A percentile compares a stretch with the other conserved stretches of the same genome.
phyloP scores from a whole-genome alignment of 2,113 vertebrate species.

The Gorsachius goisagi region DNA sequence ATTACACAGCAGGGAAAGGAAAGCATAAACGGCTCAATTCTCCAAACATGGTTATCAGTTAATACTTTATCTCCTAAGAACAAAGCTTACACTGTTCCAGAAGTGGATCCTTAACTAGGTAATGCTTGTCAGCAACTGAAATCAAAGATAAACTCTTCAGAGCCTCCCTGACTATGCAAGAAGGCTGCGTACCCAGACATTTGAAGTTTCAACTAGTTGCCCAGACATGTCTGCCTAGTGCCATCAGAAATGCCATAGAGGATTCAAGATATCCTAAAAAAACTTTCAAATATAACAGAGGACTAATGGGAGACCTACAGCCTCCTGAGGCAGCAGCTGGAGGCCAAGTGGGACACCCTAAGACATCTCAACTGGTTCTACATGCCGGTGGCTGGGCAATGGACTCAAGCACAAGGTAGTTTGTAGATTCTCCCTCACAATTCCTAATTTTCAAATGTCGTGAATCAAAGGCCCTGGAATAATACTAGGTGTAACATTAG shows the following conservation, averaged over 20 bases:
- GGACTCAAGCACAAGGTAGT: not conserved
- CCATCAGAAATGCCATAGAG: not conserved
- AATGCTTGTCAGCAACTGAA: not conserved
- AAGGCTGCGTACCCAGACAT: not conserved
- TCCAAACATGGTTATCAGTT: not conserved
- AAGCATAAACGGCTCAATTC: not conserved
- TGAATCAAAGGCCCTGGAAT: not conserved
- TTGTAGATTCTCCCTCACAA: accelerated
- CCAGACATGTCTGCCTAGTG: not conserved
- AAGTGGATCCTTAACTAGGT: not conserved
- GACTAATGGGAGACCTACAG: not conserved
- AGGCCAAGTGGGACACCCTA: not conserved
- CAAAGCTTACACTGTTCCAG: not conserved
- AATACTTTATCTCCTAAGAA: not conserved
- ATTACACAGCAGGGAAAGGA: not conserved
- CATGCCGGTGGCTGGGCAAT: accelerated
- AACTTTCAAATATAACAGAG: not conserved
- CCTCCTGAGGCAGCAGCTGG: not conserved
- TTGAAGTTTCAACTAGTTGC: not conserved
- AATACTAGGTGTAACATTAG: not conserved
- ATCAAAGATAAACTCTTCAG: not conserved
- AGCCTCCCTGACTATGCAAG: not conserved
- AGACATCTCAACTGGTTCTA: not conserved
- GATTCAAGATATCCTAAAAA: not conserved
- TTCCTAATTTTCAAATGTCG: not conserved